These are phyloP conservation scores for Lophochroa leadbeateri DNA, from an alignment of 2,113 vertebrate genomes.

Conservation along the genomic window DNA sequence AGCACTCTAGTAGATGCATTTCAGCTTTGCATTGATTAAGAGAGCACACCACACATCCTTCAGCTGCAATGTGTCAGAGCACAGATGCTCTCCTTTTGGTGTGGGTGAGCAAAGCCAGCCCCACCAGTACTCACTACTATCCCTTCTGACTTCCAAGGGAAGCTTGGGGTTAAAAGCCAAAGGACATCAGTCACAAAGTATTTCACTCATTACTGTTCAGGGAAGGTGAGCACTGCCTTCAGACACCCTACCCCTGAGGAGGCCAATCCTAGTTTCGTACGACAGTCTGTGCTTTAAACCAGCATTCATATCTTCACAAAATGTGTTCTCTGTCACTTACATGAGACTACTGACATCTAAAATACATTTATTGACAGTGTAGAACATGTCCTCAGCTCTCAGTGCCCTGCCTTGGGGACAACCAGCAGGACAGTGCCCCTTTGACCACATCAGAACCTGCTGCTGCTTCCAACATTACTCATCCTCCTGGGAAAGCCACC, in stretches of 20 bases:
- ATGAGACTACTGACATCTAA: background rate
- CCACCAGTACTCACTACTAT: background rate
- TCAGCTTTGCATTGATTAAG: background rate
- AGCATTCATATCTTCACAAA: background rate
- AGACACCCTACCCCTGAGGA: background rate
- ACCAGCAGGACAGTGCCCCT: background rate
- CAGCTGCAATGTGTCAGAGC: background rate
- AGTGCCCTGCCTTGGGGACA: background rate
- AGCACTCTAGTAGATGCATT: background rate
- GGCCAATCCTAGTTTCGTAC: background rate
- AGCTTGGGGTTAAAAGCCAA: background rate
- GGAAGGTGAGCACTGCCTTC: accelerated
- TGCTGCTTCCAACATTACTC: background rate
- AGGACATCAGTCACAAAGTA: background rate
- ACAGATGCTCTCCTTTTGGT: accelerated
- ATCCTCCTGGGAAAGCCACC: background rate
- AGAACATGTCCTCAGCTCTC: background rate
- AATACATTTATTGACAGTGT: background rate
- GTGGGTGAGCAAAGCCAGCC: background rate
- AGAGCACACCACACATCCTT: background rate
- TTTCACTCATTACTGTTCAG: background rate
- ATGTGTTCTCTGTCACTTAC: background rate
- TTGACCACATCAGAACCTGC: background rate
- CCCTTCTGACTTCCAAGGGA: background rate
- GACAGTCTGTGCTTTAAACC: background rate